These are phyloP conservation scores for Triplophysa siluroides DNA, from an alignment of 2,113 vertebrate genomes.

Conservation along the genomic window DNA sequence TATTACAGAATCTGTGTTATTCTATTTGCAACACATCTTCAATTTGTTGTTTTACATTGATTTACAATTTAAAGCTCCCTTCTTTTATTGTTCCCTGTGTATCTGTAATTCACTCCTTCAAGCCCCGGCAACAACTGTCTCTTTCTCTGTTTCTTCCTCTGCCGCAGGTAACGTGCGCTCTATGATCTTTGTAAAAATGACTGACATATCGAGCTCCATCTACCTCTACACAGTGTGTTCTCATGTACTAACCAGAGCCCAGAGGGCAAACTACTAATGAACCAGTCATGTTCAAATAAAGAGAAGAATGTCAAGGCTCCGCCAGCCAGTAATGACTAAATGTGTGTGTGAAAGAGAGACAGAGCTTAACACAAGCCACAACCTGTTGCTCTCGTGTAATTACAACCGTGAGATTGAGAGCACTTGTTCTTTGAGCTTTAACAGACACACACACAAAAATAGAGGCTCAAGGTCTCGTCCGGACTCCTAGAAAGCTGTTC, in stretches of 20 bases:
- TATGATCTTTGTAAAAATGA: conserved; percentile 24
- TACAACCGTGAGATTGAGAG: conserved; percentile 31
- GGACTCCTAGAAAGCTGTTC: neutral
- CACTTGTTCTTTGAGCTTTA: conserved; percentile 26
- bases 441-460: neutral
- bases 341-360: neutral
- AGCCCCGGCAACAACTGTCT: neutral
- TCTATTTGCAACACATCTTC: neutral
- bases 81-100: neutral
- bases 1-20: neutral
- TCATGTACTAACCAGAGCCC: conserved; percentile 35
- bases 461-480: neutral
- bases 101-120: conserved; percentile 12
- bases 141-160: conserved; percentile 16
- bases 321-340: conserved; percentile 7
- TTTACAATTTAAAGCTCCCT: neutral
- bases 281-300: conserved; percentile 29
- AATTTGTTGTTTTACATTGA: neutral
- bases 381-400: conserved; percentile 26
- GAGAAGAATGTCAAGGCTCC: conserved; percentile 25
- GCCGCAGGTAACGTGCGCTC: neutral
- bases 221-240: neutral
- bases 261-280: conserved; percentile 13
- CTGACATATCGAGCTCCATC: conserved; percentile 20
- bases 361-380: conserved; percentile 24